Evolutionary conservation across 2,888 invertebrate species (phyloP), one percentile per base, ranked within the genome.

Genomic region (Hirtodrosophila confusa): DNA sequence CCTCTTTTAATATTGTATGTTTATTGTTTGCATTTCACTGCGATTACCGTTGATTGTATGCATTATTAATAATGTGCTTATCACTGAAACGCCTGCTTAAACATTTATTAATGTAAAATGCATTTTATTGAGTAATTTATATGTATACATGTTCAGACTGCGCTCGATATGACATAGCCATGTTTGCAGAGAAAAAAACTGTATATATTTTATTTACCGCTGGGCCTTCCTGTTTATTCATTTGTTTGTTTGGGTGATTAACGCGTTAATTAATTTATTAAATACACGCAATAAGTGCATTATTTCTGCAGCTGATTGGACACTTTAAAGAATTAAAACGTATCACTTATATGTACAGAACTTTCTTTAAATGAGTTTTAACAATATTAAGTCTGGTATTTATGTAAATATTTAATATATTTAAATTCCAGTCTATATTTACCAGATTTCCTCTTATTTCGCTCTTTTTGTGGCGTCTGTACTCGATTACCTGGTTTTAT

Each of bases 251-350:
- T 41, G 47, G 29, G 27, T 47, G 53, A 63, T 63, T 58, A 23
- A 60, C 53, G 40, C 47, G 33, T 50, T 73, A 70, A 69, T 74
- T 69, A 66, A 85, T 71, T 71, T 61, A 73, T 76, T 68, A 51
- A 62, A 64, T 31, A 60, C 10, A 69, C 33, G 47, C 74, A 57
- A 45, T 11, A 51, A 57, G 50, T 68, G 51, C 43, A 65, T 58
- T 58, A 53, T 67, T 49, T 9, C 43, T n/a, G 12, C n/a, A 35
- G 45, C 45, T 62, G 39, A 57, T 39, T 54, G 40, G 11, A 12
- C 39, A 39, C 47, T 63, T 66, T 36, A 37, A 40, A 50, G 7
- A 17, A 27, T 33, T 10, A 35, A 44, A 36, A 44, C 33, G 33
- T 8, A n/a, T 36, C 17, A 17, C 17, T 17, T 17, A 17, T 17